Evolutionary conservation across 1,140 invertebrate genomes (phyloP).

Genomic region (Philotrypesis tridentata): DNA sequence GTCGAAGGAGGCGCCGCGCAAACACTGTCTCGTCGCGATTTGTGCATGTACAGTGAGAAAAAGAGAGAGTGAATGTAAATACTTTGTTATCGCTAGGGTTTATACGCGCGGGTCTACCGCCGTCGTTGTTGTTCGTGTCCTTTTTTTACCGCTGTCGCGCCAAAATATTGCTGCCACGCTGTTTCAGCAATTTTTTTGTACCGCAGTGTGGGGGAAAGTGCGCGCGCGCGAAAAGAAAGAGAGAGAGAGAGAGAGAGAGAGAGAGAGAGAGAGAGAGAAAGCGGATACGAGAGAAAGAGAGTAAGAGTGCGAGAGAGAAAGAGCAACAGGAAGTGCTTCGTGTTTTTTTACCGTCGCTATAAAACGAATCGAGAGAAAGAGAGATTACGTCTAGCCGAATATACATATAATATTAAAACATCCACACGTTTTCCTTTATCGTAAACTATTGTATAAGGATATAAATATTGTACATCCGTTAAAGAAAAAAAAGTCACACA

Average conservation of each 20-base stretch:
- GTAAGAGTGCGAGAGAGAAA: background rate
- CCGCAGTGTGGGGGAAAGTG: background rate
- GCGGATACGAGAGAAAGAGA: background rate
- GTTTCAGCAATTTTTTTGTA: constrained; percentile 25
- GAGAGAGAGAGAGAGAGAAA: background rate
- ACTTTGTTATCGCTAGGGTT: constrained; percentile 30
- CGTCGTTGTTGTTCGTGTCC: background rate
- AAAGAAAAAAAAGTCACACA: background rate
- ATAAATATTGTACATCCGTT: background rate
- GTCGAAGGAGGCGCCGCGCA: background rate
- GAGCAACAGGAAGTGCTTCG: background rate
- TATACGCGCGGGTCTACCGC: background rate
- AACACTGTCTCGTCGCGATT: background rate
- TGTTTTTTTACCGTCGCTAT: constrained; percentile 20
- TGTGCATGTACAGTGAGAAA: background rate
- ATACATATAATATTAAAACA: too few relatives aligned
- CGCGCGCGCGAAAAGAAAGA: background rate
- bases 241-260: background rate
- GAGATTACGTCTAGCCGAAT: background rate
- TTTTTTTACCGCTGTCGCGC: background rate
- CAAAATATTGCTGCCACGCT: background rate
- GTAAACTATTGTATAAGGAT: too few relatives aligned
- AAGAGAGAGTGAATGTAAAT: constrained; percentile 25
- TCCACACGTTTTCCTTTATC: too few relatives aligned
- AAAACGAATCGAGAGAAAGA: background rate